Percentiles rank a stretch among this genome's conserved stretches.
Conservation (phyloP, 2,888 invertebrate genomes). For the Colletes collaris region DNA sequence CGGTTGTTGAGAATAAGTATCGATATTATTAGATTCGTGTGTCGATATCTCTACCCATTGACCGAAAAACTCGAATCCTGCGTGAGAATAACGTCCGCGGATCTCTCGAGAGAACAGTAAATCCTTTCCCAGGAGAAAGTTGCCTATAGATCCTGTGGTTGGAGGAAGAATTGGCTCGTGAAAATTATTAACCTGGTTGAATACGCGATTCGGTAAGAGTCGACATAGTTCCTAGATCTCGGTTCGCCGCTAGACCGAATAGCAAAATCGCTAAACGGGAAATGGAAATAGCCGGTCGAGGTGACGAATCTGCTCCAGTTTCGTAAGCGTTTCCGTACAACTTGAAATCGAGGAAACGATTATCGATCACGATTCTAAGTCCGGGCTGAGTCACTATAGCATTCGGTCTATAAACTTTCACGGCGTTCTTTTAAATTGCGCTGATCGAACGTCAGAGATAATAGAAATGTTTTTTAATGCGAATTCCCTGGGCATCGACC, state of each 20-base stretch:
- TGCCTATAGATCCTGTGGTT: neutral
- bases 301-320: slow-evolving; percentile 39
- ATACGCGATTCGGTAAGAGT: slow-evolving; percentile 15
- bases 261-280: slow-evolving; percentile 20
- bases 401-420: neutral
- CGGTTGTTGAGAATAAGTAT: no score
- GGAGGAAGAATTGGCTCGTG: neutral
- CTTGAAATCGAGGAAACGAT: slow-evolving; percentile 48
- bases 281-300: slow-evolving; percentile 37
- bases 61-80: neutral
- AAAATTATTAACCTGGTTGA: slow-evolving; percentile 23
- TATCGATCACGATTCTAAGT: slow-evolving; percentile 48
- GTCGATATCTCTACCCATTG: no score
- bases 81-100: neutral
- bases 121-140: slow-evolving; percentile 8
- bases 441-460: neutral
- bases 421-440: neutral
- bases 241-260: neutral
- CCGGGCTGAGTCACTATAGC: slow-evolving; percentile 37
- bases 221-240: neutral
- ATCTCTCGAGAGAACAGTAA: neutral
- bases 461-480: neutral
- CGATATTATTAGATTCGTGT: no score
- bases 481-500: no score
- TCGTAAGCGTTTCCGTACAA: slow-evolving; percentile 42